These are phyloP conservation scores for Euleptes europaea DNA, from an alignment of 2,113 vertebrate genomes.

Conservation along the genomic window DNA sequence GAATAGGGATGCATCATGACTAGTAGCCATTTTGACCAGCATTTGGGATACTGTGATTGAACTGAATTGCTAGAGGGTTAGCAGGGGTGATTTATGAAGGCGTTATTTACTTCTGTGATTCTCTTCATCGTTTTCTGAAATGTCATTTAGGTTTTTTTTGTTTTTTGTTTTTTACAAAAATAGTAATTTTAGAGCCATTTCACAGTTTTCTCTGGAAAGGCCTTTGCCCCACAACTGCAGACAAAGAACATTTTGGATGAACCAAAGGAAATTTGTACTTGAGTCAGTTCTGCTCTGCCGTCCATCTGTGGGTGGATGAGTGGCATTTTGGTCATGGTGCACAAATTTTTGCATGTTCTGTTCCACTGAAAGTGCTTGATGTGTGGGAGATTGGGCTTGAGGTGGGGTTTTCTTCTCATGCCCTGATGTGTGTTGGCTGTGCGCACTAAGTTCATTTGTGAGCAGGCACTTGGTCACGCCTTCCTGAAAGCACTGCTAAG, in stretches of 20 bases:
- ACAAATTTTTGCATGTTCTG: background rate
- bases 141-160: background rate
- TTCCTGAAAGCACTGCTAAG: background rate
- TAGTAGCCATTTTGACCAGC: too few relatives aligned
- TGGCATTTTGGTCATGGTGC: background rate
- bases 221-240: background rate
- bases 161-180: background rate
- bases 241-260: background rate
- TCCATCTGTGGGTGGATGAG: background rate
- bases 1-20: too few relatives aligned
- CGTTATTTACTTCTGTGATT: background rate
- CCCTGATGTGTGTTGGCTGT: background rate
- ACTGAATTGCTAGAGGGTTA: background rate
- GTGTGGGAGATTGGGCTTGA: background rate
- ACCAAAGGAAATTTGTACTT: background rate
- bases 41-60: accelerated
- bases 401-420: background rate
- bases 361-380: background rate
- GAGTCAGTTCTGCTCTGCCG: background rate
- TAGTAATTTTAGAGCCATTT: background rate
- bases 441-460: background rate
- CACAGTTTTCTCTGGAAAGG: background rate
- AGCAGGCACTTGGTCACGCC: background rate
- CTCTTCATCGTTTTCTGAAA: background rate
- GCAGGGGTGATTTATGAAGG: background rate